Conservation (phyloP, 1,140 invertebrate genomes). For the Heliconius congener region DNA sequence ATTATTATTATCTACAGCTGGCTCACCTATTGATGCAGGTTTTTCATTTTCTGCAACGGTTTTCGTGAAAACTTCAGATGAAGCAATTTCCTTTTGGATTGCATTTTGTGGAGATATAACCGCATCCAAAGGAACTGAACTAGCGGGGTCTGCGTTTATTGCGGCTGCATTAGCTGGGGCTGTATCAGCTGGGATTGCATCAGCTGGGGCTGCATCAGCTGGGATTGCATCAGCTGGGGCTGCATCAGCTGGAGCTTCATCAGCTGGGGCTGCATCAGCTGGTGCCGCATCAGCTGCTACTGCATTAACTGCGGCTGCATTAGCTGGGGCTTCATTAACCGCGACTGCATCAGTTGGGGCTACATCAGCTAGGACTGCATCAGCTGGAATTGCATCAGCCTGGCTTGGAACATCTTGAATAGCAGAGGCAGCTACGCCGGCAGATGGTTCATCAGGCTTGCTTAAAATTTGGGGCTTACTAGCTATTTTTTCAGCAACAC, state of each 20-base stretch:
- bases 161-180: not conserved
- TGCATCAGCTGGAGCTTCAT: not conserved
- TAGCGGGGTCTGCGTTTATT: not conserved
- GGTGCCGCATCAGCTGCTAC: not conserved
- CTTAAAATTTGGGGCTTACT: conserved; percentile 4
- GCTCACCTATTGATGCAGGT: not conserved
- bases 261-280: too few species aligned
- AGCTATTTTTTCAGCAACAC: not conserved
- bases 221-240: not conserved
- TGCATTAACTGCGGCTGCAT: not conserved
- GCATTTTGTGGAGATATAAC: not conserved
- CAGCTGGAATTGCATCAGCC: not conserved
- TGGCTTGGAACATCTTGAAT: not conserved
- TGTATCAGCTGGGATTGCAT: not conserved
- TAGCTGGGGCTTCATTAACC: not conserved
- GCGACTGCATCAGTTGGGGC: not conserved
- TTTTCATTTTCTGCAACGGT: not conserved
- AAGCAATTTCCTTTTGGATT: not conserved
- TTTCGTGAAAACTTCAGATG: not conserved
- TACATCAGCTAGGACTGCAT: not conserved
- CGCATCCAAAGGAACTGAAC: not conserved
- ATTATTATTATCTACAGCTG: not conserved
- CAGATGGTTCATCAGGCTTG: not conserved
- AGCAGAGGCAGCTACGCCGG: not conserved
- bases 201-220: not conserved